A percentile compares a stretch with the other conserved stretches of the same genome.
Conservation (phyloP, 2,113 vertebrate species). For the Pleuronectes platessa region DNA sequence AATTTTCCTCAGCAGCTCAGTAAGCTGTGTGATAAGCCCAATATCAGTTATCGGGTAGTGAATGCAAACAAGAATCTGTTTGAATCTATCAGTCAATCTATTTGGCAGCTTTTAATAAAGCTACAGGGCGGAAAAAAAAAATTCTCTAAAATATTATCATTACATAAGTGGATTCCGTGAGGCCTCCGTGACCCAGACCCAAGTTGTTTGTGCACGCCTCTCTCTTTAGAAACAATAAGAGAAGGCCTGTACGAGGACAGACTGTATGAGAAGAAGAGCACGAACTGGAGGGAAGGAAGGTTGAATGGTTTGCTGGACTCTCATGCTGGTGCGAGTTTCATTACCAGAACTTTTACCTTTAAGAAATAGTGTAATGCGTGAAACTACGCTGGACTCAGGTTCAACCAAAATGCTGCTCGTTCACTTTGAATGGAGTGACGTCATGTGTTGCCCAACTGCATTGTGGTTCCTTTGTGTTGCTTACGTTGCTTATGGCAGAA, state of each 20-base stretch:
- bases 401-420: no score
- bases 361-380: background rate
- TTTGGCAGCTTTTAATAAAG: background rate
- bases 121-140: no score
- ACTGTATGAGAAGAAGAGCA: no score
- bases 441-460: no score
- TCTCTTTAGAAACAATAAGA: no score
- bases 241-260: no score
- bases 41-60: background rate
- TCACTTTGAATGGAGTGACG: no score
- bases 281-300: no score
- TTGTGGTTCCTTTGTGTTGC: background rate
- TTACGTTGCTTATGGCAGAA: no score
- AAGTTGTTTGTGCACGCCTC: no score
- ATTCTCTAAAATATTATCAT: no score
- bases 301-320: no score
- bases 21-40: background rate
- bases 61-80: background rate
- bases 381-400: background rate
- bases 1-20: background rate
- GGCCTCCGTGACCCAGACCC: background rate
- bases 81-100: background rate
- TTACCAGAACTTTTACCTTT: background rate
- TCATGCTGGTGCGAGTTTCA: background rate
- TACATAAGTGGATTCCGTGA: background rate